Evolutionary conservation across 2,888 invertebrate genomes (phyloP).

Genomic region (Aspidapion aeneum): DNA sequence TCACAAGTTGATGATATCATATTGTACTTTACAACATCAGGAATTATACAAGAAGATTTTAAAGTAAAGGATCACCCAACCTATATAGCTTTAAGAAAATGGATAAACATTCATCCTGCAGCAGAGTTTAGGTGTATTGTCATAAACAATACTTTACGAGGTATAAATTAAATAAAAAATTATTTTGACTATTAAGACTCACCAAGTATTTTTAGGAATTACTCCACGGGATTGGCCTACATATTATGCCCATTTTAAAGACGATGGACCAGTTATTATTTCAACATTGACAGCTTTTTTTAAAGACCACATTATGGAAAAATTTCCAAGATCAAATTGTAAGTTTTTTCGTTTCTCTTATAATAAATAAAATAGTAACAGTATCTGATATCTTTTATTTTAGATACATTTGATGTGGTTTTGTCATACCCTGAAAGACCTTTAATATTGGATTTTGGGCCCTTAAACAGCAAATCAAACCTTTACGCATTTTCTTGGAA

Average conservation of each 20-base stretch:
- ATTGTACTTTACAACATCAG: slow-evolving; percentile 40
- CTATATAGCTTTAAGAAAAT: slow-evolving; percentile 41
- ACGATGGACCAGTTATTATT: slow-evolving; percentile 41
- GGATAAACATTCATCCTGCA: slow-evolving; percentile 45
- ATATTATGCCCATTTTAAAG: slow-evolving; percentile 42
- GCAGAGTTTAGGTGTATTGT: slow-evolving; percentile 46
- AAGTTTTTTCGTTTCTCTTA: slow-evolving; percentile 21
- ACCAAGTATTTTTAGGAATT: slow-evolving; percentile 33
- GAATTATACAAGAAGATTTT: slow-evolving; percentile 41
- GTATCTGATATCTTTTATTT: slow-evolving; percentile 10
- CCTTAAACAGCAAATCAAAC: slow-evolving; percentile 41
- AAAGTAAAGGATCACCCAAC: slow-evolving; percentile 34
- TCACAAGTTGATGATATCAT: slow-evolving; percentile 39
- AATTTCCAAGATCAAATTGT: slow-evolving; percentile 40
- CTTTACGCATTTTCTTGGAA: slow-evolving; percentile 45
- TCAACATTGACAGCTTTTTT: slow-evolving; percentile 38
- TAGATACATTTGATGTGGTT: slow-evolving; percentile 42
- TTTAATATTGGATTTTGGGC: slow-evolving; percentile 41
- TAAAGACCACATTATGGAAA: slow-evolving; percentile 34
- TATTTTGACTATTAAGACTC: neutral
- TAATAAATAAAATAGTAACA: slow-evolving; percentile 5
- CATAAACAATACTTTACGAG: slow-evolving; percentile 41
- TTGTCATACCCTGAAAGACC: slow-evolving; percentile 38
- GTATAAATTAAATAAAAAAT: slow-evolving; percentile 18
- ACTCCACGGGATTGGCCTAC: slow-evolving; percentile 46